Conservation (phyloP, 2,113 vertebrate species). For the Microcebus jonahi region DNA sequence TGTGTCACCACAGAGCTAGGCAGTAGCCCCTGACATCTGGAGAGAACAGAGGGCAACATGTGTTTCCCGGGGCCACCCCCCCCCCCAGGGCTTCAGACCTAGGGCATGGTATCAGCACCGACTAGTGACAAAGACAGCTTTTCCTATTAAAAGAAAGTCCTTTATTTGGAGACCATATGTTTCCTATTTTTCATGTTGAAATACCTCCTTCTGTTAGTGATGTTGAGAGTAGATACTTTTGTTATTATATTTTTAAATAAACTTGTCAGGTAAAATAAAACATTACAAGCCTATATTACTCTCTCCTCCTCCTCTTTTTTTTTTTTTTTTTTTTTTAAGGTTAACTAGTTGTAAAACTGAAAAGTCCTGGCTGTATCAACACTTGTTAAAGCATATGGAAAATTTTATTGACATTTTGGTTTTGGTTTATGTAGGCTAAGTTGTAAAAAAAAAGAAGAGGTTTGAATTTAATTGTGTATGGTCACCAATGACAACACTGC, state of each 20-base stretch:
- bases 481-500: not conserved
- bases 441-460: not conserved
- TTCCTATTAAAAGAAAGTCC: not conserved
- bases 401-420: not conserved
- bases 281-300: not conserved
- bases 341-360: not conserved
- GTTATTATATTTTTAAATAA: not conserved
- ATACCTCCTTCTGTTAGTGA: not conserved
- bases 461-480: not conserved
- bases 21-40: rapidly evolving
- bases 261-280: not conserved
- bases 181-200: not conserved
- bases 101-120: no score
- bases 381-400: not conserved
- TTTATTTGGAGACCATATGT: not conserved
- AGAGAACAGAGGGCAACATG: rapidly evolving
- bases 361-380: not conserved
- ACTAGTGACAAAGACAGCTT: not conserved
- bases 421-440: not conserved
- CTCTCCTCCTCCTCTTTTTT: no score
- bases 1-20: not conserved
- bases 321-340: no score
- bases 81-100: not conserved
- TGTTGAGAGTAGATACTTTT: not conserved
- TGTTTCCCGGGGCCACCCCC: rapidly evolving